Evolutionary conservation across 2,797 vertebrate genomes (phyloP), one percentile per base, ranked within the genome.

Genomic region (Rhinogobio ventralis): DNA sequence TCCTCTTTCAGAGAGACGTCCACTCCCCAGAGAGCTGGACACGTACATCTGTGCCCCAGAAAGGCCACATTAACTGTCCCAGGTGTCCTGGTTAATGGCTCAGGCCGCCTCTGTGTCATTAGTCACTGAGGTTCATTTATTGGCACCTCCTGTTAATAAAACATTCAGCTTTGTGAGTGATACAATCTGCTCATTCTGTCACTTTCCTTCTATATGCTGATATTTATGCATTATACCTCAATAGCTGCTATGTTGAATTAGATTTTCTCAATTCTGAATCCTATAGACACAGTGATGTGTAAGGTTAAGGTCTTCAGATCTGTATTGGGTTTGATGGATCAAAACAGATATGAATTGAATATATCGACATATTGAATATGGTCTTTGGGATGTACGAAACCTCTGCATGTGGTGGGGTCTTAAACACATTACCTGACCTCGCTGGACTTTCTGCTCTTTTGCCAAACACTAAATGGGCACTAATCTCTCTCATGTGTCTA

Each of bases 41-140:
- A 25, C 25, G 49, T 25, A 30, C 10, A 45, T 81, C 36, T 60
- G 51, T 42, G 55, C 28, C 55, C 46, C 68, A 69, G 72, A 82
- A 89, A 87, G 80, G 60, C 60, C 25, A 42, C 77, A 51, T 49
- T 84, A 81, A 75, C 25, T 20, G 28, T 82, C 85, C 75, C 88
- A 85, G 57, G 84, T 84, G 86, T 82, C 84, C 51, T 83, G 85
- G 79, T 83, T 86, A 87, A 86, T 87, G 85, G 71, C 25, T 33
- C 64, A 62, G 71, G 13, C 30, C 25, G 30, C 14, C 74, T 60
- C 33, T 84, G 57, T 77, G 68, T 75, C 84, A 86, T 86, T 82
- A 82, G 60, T 84, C 84, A 79, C 62, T 72, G 25, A 62, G 51
- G 3, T 64, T 36, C 3, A 73, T 46, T 73, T 46, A 82, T 73